Base-by-base conservation (phyloP, 2,797 vertebrate genomes). In the Discoglossus pictus region DNA sequence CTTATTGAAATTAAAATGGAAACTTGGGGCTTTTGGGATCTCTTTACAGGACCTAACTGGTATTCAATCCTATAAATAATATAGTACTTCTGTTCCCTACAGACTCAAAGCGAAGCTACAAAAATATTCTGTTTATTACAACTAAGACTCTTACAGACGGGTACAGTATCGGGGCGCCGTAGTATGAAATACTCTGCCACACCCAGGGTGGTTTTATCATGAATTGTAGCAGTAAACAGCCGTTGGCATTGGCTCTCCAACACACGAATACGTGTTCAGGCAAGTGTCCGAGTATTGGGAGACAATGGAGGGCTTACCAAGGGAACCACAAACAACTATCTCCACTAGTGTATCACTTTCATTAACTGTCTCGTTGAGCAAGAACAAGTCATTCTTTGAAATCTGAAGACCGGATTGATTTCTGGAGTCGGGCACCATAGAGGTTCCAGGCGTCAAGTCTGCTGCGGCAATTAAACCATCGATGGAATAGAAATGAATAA, bases 321-420 rank as follows among this genome's bases (percentile, higher is more conserved):
- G 7, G 44, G 10, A 25, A 21, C 15, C 34, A 46, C 4, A 23
- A 51, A 16, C 16, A 23, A 39, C 13, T 25, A 7, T 13, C 24
- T 31, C 24, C 31, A 15, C 15, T 35, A 46, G 23, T 63, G 23
- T 58, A 35, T 51, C 35, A 8, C 35, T 59, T 65, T 51, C 53
- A 56, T 64, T 51, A 55, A 58, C 54, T 52, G 12, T 6, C 12
- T n/a, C 25, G 8, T 27, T 47, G 20, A 48, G n/a, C 34, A 46
- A 46, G 15, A 24, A 20, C 17, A 38, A 8, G 6, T 46, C 25
- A 13, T 8, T 38, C 35, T 59, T 25, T 44, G 53, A 51, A 72
- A 60, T 47, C 12, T 4, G 42, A 70, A n/a, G 15, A 38, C 20
- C 10, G 11, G 13, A 65, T 71, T 50, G 44, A 63, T 72, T 52